These are phyloP conservation scores for Vulpes lagopus DNA, from an alignment of 2,113 vertebrate species.

Conservation along the genomic window DNA sequence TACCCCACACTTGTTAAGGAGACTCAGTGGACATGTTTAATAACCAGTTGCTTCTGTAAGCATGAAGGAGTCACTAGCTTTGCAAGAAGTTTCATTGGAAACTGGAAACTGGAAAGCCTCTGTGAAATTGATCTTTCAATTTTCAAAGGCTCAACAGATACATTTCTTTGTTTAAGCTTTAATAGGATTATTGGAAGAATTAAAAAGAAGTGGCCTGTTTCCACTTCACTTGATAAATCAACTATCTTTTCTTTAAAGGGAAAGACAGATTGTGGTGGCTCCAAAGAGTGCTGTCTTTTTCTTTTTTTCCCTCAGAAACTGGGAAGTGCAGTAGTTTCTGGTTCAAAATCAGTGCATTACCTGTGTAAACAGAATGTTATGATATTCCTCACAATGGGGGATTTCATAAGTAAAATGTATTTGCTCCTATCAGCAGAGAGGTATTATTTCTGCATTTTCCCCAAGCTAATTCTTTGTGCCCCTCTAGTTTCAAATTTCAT, in stretches of 20 bases:
- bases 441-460: neutral
- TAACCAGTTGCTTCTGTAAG: neutral
- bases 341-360: neutral
- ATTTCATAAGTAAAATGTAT: constrained; percentile 30
- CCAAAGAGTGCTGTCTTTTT: neutral
- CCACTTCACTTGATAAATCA: neutral
- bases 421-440: neutral
- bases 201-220: neutral
- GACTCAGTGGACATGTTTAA: neutral
- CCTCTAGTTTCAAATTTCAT: constrained; percentile 29
- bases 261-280: neutral
- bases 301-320: neutral
- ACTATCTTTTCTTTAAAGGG: neutral
- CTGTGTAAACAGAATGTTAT: constrained; percentile 10
- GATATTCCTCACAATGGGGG: neutral
- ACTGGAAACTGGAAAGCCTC: neutral
- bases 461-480: neutral
- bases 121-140: constrained; percentile 27
- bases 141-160: neutral
- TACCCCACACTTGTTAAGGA: neutral
- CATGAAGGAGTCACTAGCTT: neutral
- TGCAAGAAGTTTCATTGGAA: neutral
- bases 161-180: neutral
- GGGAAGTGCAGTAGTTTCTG: neutral
- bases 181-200: neutral